Percentiles rank a stretch among this genome's conserved stretches.
Evolutionary conservation across 2,113 vertebrate species (phyloP).

Genomic region (Scomber colias): DNA sequence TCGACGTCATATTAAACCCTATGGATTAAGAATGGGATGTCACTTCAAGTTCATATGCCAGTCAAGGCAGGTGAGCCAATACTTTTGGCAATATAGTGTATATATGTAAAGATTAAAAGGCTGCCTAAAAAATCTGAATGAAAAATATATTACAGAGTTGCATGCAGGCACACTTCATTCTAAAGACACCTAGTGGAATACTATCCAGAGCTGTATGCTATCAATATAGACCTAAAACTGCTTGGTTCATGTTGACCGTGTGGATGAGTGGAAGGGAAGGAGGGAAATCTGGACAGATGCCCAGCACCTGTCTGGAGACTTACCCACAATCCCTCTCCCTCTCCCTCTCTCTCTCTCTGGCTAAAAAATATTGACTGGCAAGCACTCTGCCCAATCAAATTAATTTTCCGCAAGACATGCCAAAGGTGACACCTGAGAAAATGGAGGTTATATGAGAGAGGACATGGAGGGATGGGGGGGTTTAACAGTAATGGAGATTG

Average conservation of each 20-base stretch:
- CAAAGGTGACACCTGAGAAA: slow-evolving; percentile 79
- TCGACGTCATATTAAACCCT: too few relatives aligned
- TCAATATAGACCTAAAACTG: slow-evolving; percentile 3
- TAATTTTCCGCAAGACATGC: slow-evolving; percentile 80
- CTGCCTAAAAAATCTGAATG: too few relatives aligned
- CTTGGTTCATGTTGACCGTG: slow-evolving; percentile 34
- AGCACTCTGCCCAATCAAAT: slow-evolving; percentile 83
- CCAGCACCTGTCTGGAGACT: slow-evolving; percentile 72
- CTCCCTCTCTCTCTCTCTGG: slow-evolving; percentile 75
- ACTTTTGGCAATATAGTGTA: too few relatives aligned
- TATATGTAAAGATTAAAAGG: too few relatives aligned
- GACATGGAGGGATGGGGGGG: not conserved
- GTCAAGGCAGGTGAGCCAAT: too few relatives aligned
- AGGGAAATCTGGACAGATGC: slow-evolving; percentile 61
- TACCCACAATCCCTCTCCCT: slow-evolving; percentile 57
- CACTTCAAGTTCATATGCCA: too few relatives aligned
- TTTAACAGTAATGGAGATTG: slow-evolving; percentile 17
- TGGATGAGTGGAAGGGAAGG: slow-evolving; percentile 32
- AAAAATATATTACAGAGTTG: too few relatives aligned
- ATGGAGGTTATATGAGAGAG: slow-evolving; percentile 60
- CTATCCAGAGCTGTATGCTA: slow-evolving; percentile 6
- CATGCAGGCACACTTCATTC: not conserved
- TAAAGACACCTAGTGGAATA: not conserved
- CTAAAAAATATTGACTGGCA: slow-evolving; percentile 83
- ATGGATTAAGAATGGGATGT: too few relatives aligned